Percentiles rank a stretch among this genome's conserved stretches.
These are phyloP conservation scores for Clamator glandarius DNA, from an alignment of 2,797 vertebrate genomes.

Conservation along the genomic window DNA sequence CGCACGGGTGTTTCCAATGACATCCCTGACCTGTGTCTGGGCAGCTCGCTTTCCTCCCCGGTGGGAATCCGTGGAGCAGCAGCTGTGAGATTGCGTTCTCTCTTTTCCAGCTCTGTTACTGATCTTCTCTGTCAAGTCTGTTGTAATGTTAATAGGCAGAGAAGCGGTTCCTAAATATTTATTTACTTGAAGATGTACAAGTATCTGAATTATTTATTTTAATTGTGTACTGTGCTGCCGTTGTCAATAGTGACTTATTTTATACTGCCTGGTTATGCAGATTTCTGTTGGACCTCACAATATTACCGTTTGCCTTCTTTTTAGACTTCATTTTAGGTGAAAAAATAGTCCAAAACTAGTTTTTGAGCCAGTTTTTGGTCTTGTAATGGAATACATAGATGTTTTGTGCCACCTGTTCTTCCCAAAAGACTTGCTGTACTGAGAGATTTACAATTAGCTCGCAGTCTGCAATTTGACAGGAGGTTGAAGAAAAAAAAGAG, in stretches of 20 bases:
- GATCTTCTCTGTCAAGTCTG: background rate
- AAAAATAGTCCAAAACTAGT: fast-evolving
- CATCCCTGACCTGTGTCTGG: background rate
- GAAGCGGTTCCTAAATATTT: background rate
- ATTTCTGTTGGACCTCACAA: background rate
- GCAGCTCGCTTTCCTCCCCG: background rate
- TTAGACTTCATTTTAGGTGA: background rate
- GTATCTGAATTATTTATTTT: background rate
- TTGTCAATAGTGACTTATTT: background rate
- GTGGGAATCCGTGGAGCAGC: background rate
- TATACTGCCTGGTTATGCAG: background rate
- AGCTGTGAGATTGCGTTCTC: background rate
- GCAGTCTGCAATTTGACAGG: background rate
- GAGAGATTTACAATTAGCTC: background rate
- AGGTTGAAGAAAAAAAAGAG: background rate
- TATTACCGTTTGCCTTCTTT: background rate
- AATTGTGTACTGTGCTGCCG: background rate
- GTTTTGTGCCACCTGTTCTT: background rate
- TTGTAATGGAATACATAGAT: fast-evolving
- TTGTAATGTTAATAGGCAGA: background rate
- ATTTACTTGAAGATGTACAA: background rate
- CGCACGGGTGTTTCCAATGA: background rate
- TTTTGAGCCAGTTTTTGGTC: background rate
- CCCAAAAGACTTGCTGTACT: background rate
- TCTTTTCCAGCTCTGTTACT: background rate